Conservation (phyloP, 1,140 invertebrate genomes). For the Pogonognathellus flavescens region DNA sequence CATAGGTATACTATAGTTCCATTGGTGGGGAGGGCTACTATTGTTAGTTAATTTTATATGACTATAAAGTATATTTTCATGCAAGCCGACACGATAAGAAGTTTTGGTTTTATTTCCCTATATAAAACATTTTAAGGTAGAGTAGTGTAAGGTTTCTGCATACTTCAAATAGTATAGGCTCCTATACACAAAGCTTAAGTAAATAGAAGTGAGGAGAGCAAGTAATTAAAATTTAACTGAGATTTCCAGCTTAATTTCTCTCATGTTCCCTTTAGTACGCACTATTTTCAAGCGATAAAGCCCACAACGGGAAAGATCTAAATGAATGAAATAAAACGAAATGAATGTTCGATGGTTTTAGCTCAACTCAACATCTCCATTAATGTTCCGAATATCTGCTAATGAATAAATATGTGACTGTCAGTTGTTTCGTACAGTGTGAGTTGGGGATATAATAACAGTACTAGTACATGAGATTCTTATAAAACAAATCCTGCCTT, state of each 20-base stretch:
- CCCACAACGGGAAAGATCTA: constrained; percentile 34
- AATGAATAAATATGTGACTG: constrained; percentile 60
- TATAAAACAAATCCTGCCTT: neutral
- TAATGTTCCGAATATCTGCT: constrained; percentile 50
- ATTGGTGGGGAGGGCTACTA: too few relatives aligned
- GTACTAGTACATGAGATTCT: neutral
- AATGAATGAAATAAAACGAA: constrained; percentile 49
- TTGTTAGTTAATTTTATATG: too few relatives aligned
- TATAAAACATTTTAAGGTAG: too few relatives aligned
- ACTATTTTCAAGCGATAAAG: constrained; percentile 49
- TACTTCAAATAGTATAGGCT: neutral
- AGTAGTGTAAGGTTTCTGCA: too few relatives aligned
- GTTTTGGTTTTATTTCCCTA: too few relatives aligned
- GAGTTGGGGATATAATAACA: constrained; percentile 1
- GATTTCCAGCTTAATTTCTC: constrained; percentile 14
- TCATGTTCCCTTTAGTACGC: constrained; percentile 43
- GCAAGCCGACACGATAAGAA: too few relatives aligned
- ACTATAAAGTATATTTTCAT: too few relatives aligned
- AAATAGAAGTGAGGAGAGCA: constrained; percentile 35
- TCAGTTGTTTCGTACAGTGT: constrained; percentile 28
- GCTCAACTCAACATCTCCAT: constrained; percentile 49
- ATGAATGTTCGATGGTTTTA: constrained; percentile 47
- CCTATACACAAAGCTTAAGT: neutral
- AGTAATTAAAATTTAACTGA: constrained; percentile 45
- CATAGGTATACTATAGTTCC: too few relatives aligned